Conservation (phyloP, 2,888 invertebrate species). For the Euphydryas editha region DNA sequence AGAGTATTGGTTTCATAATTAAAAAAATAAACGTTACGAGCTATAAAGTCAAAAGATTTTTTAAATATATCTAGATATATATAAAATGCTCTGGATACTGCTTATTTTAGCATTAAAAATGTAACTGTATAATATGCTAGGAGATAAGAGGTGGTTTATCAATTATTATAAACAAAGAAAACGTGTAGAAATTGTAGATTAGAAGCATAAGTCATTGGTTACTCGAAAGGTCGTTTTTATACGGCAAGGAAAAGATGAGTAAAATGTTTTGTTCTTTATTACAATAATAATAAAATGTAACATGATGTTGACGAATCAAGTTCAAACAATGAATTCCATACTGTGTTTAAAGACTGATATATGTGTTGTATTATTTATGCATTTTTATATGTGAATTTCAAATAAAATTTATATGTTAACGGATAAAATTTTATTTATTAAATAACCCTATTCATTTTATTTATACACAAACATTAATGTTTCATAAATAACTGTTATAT, state of each 20-base stretch:
- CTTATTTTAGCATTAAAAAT: no score
- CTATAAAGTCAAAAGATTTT: not conserved
- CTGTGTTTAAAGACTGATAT: slow-evolving; percentile 44
- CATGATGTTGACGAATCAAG: not conserved
- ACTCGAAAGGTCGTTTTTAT: not conserved
- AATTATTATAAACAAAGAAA: no score
- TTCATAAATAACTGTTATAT: slow-evolving; percentile 23
- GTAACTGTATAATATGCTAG: no score
- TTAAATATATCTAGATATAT: no score
- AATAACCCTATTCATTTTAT: slow-evolving; percentile 31
- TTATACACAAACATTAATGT: slow-evolving; percentile 23
- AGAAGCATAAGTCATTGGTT: not conserved
- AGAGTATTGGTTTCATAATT: not conserved
- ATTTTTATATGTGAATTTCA: slow-evolving; percentile 41
- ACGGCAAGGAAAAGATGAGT: not conserved
- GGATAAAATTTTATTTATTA: slow-evolving; percentile 34
- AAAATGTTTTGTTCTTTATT: not conserved
- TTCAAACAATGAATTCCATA: slow-evolving; percentile 28
- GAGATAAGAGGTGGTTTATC: no score
- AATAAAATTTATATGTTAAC: slow-evolving; percentile 34
- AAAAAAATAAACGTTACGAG: not conserved
- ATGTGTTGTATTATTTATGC: slow-evolving; percentile 45
- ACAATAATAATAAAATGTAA: not conserved
- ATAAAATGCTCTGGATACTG: no score
- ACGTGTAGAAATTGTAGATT: not conserved